Base-by-base conservation (phyloP, 1,140 invertebrate species). In the Heliconius hermathena region DNA sequence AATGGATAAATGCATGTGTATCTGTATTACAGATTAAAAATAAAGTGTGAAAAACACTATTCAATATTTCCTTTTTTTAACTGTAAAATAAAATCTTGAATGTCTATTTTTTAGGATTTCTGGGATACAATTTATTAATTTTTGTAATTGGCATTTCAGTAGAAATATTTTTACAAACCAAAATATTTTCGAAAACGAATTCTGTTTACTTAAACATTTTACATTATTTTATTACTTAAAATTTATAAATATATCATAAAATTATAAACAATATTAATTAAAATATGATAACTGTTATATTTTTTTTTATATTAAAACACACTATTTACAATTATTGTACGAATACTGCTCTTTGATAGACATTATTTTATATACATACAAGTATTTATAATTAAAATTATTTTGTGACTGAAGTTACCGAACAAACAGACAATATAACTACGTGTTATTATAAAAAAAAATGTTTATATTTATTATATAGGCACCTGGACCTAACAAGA, bases 241-340 rank as follows among this genome's bases (percentile, higher is more conserved):
- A 52, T 20, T 52, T 52, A 18, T 20, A 13, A 9, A 46, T 13
- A 33, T 57, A n/a, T 57, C n/a, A 66, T 26, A 11, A 26, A 13
- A 66, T 26, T 29, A 5, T 29, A 66, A 66, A 18, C 22, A 11
- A 13, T 66, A 66, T 57, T 57, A n/a, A n/a, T 9, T 13, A 66
- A 66, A n/a, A 57, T 22, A n/a, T 52, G 16, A 20, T n/a, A n/a
- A 54, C 18, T n/a, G 4, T 54, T n/a, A 54, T 8, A 54, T 54
- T 54, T 76, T 76, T n/a, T 33, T 76, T 29, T 49, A 77, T 54
- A 77, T 52, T 36, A 70, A 77, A 60, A 54, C 33, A 60, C 11
- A 66, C 60, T 78, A 78, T 73, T 78, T 73, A 78, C 77, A 78
- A 78, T 73, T 73, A 73, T 73, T n/a, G 38, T 73, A 78, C 38